Percentiles rank a stretch among this genome's conserved stretches.
Evolutionary conservation across 2,113 vertebrate genomes (phyloP).

Genomic region (Psettodes erumei): DNA sequence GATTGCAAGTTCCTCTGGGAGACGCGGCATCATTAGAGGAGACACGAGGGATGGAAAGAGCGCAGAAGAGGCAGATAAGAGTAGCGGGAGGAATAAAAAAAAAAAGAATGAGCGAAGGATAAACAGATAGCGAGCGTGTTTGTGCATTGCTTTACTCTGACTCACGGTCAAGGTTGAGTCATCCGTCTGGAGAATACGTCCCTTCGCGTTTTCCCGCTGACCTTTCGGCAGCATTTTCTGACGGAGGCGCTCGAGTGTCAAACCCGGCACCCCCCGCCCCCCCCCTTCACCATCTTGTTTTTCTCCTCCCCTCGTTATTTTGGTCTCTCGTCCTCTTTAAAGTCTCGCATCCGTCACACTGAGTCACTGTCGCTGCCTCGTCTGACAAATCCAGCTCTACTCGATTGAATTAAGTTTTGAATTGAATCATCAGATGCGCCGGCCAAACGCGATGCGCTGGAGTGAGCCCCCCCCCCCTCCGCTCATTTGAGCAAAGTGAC

Average conservation of each 20-base stretch:
- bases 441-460: slow-evolving; percentile 25
- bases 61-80: background rate
- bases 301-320: slow-evolving; percentile 23
- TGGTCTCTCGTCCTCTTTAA: slow-evolving; percentile 7
- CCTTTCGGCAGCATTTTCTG: slow-evolving; percentile 61
- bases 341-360: slow-evolving; percentile 44
- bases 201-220: slow-evolving; percentile 62
- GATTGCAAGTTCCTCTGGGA: background rate
- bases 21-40: background rate
- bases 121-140: slow-evolving; percentile 21
- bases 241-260: slow-evolving; percentile 40
- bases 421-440: slow-evolving; percentile 57
- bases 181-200: slow-evolving; percentile 71
- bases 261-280: slow-evolving; percentile 17
- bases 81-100: background rate
- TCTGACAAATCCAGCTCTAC: slow-evolving; percentile 35
- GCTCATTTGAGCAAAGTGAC: slow-evolving; percentile 66
- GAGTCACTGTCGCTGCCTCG: slow-evolving; percentile 37
- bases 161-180: slow-evolving; percentile 60
- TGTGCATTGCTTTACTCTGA: slow-evolving; percentile 38
- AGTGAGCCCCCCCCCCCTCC: slow-evolving; percentile 42
- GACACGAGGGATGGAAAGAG: background rate
- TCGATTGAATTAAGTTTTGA: slow-evolving; percentile 44
- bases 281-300: slow-evolving; percentile 28
- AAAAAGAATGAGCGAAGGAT: background rate